Evolutionary conservation across 2,888 invertebrate genomes (phyloP).

Genomic region (Tipula confusa): DNA sequence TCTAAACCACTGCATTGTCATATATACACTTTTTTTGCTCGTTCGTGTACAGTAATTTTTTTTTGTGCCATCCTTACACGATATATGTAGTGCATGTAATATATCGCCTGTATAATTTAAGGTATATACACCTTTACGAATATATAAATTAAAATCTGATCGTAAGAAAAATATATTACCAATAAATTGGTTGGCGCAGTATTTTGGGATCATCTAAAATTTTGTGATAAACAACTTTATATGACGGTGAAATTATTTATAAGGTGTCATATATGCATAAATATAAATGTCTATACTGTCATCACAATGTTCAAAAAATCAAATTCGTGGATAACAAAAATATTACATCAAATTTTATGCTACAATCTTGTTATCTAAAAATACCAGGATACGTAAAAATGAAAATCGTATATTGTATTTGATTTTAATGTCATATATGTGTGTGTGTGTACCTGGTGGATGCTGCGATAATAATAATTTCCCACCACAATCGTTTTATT

Average conservation of each 20-base stretch:
- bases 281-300: neutral
- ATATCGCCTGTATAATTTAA: neutral
- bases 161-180: constrained; percentile 20
- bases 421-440: neutral
- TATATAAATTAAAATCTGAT: neutral
- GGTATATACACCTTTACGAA: neutral
- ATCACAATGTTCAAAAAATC: neutral
- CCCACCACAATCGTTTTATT: no score
- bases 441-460: neutral
- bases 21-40: neutral
- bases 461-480: neutral
- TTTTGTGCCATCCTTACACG: neutral
- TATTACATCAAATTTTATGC: neutral
- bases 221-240: neutral
- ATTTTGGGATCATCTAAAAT: neutral
- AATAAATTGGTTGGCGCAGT: neutral
- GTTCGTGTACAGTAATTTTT: neutral
- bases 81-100: neutral
- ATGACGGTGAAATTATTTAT: neutral
- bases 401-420: neutral
- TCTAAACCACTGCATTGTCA: neutral
- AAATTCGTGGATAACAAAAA: neutral
- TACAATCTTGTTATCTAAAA: neutral
- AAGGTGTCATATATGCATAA: neutral
- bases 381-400: neutral